Conservation (phyloP, 2,113 vertebrate genomes). For the Larimichthys polyactis region DNA sequence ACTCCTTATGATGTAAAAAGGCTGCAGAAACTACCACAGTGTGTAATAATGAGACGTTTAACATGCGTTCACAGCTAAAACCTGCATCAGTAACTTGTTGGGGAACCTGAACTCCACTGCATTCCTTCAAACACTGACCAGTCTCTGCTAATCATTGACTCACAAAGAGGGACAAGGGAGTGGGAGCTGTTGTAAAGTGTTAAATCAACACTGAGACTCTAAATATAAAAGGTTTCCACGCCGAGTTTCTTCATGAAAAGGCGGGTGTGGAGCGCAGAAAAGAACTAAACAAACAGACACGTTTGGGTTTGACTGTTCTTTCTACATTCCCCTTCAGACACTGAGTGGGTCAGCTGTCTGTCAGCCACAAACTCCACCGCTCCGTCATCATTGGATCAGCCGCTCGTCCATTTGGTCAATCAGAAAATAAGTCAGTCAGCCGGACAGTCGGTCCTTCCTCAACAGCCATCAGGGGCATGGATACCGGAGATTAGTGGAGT, state of each 20-base stretch:
- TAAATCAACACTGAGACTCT: conserved; percentile 44
- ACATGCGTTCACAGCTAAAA: neutral
- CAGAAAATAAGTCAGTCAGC: conserved; percentile 18
- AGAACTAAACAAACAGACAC: neutral
- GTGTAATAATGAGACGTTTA: neutral
- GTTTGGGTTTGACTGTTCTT: neutral
- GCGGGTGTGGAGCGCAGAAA: neutral
- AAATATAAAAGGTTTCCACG: neutral
- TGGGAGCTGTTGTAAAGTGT: conserved; percentile 40
- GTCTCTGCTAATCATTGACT: conserved; percentile 60
- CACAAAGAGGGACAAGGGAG: conserved; percentile 28
- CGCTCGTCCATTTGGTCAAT: neutral
- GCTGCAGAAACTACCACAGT: neutral
- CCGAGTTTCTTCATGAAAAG: neutral
- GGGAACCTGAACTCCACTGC: neutral
- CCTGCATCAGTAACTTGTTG: too few species aligned
- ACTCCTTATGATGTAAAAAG: too few species aligned
- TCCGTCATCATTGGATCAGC: neutral
- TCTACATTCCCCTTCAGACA: neutral
- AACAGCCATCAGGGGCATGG: conserved; percentile 43
- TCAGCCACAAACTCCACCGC: neutral
- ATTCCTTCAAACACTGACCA: neutral
- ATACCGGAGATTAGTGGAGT: conserved; percentile 73
- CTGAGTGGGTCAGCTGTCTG: neutral
- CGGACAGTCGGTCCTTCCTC: neutral